Percentiles rank a stretch among this genome's conserved stretches.
These are phyloP conservation scores for Balaeniceps rex DNA, from an alignment of 2,113 vertebrate genomes.

Conservation along the genomic window DNA sequence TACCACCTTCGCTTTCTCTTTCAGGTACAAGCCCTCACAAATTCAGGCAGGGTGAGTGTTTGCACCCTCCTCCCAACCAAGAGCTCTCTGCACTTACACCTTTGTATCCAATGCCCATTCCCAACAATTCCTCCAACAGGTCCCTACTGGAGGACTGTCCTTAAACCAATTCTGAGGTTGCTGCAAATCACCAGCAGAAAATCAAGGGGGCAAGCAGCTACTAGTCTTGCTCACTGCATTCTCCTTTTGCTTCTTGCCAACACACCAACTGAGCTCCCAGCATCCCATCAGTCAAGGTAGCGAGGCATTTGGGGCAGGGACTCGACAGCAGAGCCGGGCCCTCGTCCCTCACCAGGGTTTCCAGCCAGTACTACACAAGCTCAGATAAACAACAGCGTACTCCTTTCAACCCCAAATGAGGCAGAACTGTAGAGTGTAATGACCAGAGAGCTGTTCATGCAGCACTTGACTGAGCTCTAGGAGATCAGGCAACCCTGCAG, in stretches of 20 bases:
- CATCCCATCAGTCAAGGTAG: neutral
- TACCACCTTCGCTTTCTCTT: neutral
- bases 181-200: neutral
- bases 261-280: rapidly evolving
- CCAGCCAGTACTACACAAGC: neutral
- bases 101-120: neutral
- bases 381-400: neutral
- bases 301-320: neutral
- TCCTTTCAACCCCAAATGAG: neutral
- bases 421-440: neutral
- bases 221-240: neutral
- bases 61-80: neutral
- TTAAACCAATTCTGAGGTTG: neutral
- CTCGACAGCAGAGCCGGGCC: neutral
- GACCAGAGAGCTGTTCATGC: neutral
- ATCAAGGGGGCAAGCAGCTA: neutral
- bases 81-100: neutral
- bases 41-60: neutral
- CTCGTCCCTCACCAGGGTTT: rapidly evolving
- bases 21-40: neutral
- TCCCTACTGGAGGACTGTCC: neutral
- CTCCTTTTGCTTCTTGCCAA: neutral
- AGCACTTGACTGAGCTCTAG: neutral
- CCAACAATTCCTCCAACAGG: neutral
- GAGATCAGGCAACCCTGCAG: neutral